A percentile compares a stretch with the other conserved stretches of the same genome.
Evolutionary conservation across 1,140 invertebrate genomes (phyloP).

Genomic region (Oedothorax gibbosus): DNA sequence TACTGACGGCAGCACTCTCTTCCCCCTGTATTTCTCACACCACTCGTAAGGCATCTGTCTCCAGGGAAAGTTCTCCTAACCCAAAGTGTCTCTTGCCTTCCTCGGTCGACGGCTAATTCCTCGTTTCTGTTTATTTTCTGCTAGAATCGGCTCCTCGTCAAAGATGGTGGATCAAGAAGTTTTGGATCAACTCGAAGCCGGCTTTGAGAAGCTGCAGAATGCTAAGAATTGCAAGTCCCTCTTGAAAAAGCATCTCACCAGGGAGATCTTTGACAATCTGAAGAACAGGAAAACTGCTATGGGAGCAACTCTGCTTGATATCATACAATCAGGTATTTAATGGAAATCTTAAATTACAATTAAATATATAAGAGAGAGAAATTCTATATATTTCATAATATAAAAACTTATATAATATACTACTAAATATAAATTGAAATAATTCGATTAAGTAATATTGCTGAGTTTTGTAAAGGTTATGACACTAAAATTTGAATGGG

Average conservation of each 20-base stretch:
- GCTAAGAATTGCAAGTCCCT: slow-evolving; percentile 66
- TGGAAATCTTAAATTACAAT: background rate
- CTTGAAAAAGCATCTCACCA: slow-evolving; percentile 68
- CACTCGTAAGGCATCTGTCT: background rate
- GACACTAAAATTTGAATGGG: no score
- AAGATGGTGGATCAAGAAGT: slow-evolving; percentile 59
- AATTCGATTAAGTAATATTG: no score
- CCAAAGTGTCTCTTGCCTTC: background rate
- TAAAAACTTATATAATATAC: background rate
- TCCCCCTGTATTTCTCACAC: background rate
- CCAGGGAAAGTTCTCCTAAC: background rate
- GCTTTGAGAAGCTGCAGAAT: slow-evolving; percentile 84
- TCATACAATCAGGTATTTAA: slow-evolving; percentile 62
- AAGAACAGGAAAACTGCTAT: slow-evolving; percentile 62
- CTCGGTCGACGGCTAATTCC: background rate
- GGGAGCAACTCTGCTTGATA: slow-evolving; percentile 63
- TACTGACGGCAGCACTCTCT: background rate
- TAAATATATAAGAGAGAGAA: background rate
- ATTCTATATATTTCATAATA: background rate
- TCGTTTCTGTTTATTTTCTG: slow-evolving; percentile 20
- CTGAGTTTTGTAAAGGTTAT: no score
- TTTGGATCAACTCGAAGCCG: slow-evolving; percentile 86
- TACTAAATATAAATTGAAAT: background rate
- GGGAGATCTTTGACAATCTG: slow-evolving; percentile 66
- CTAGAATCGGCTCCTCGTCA: slow-evolving; percentile 17